Evolutionary conservation across 2,888 invertebrate species (phyloP).

Genomic region (Mellilla xanthometata): DNA sequence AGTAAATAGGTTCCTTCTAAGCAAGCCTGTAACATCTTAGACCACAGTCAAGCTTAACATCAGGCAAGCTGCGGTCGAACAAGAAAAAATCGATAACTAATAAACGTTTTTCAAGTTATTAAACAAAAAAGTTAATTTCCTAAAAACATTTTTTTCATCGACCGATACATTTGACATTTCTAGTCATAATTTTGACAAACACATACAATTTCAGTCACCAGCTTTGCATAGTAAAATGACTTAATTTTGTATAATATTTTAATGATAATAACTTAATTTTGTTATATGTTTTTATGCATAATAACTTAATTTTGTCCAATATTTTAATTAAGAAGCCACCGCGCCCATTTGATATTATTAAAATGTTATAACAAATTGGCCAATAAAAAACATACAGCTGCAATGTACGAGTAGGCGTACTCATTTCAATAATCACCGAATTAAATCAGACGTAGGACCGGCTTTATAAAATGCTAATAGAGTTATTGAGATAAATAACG

Average conservation of each 20-base stretch:
- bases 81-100: too few relatives aligned
- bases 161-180: too few relatives aligned
- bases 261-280: slow-evolving; percentile 14
- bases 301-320: slow-evolving; percentile 17
- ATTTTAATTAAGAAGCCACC: slow-evolving; percentile 18
- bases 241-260: slow-evolving; percentile 19
- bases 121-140: too few relatives aligned
- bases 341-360: slow-evolving; percentile 15
- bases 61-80: too few relatives aligned
- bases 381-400: slow-evolving; percentile 6
- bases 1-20: too few relatives aligned
- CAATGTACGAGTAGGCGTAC: slow-evolving; percentile 5
- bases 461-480: background rate
- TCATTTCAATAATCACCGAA: slow-evolving; percentile 5
- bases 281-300: too few relatives aligned
- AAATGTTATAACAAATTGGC: slow-evolving; percentile 14
- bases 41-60: too few relatives aligned
- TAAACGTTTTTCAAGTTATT: too few relatives aligned
- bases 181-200: slow-evolving; percentile 7
- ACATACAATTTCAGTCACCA: background rate
- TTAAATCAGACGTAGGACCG: slow-evolving; percentile 2
- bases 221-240: slow-evolving; percentile 13
- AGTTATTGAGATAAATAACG: too few relatives aligned
- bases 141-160: too few relatives aligned
- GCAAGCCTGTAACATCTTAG: too few relatives aligned